phyloP scores from a whole-genome alignment of 1,140 invertebrate genomes.

The Ostrea denselamellosa region DNA sequence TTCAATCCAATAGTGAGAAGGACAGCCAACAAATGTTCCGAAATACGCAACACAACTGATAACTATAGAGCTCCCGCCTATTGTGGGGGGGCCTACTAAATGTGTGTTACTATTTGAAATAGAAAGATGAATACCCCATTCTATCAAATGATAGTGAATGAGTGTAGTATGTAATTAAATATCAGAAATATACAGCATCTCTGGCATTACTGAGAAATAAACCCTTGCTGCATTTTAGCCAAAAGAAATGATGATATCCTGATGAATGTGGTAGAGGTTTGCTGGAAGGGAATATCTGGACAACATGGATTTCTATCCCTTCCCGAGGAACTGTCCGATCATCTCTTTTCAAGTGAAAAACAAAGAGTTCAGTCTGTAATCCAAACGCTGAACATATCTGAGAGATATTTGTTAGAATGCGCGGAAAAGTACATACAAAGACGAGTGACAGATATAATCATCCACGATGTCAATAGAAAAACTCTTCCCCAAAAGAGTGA shows the following conservation, averaged over 20 bases:
- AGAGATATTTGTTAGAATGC: neutral
- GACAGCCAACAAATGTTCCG: too few relatives aligned
- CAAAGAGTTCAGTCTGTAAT: neutral
- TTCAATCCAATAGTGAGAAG: too few relatives aligned
- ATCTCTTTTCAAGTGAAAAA: neutral
- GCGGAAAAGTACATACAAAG: neutral
- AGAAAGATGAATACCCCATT: too few relatives aligned
- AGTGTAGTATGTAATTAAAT: too few relatives aligned
- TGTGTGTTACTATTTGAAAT: too few relatives aligned
- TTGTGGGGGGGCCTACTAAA: too few relatives aligned
- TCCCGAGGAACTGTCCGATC: neutral
- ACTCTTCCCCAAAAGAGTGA: conserved; percentile 12
- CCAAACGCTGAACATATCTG: neutral
- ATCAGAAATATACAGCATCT: too few relatives aligned
- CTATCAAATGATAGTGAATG: too few relatives aligned
- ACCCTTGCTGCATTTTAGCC: neutral
- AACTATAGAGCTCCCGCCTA: too few relatives aligned
- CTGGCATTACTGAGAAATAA: too few relatives aligned
- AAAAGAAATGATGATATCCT: neutral
- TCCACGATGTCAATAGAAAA: neutral
- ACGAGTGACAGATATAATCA: neutral
- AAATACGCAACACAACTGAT: too few relatives aligned
- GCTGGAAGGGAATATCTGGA: neutral
- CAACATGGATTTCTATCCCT: neutral
- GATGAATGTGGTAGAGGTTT: neutral